Evolutionary conservation across 1,140 invertebrate genomes (phyloP).

Genomic region (Ips typographus): DNA sequence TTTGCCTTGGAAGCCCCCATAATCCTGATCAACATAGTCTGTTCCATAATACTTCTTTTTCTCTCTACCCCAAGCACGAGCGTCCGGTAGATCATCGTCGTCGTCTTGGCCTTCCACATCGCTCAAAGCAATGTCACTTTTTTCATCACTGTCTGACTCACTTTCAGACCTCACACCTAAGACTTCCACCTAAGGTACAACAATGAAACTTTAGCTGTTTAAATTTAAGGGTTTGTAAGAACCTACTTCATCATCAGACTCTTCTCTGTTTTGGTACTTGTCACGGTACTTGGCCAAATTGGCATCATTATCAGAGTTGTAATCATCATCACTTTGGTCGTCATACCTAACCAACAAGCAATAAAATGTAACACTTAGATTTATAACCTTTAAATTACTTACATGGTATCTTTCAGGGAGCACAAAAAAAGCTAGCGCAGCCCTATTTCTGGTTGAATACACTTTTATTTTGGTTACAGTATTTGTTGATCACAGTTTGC

Average conservation of each 20-base stretch:
- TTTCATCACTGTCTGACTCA: conserved; percentile 46
- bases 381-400: too few relatives aligned
- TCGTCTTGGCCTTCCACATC: conserved; percentile 73
- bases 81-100: conserved; percentile 70
- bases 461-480: too few relatives aligned
- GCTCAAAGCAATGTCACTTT: conserved; percentile 60
- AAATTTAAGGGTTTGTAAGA: background rate
- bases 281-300: conserved; percentile 64
- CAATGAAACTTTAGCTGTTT: background rate
- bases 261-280: conserved; percentile 56
- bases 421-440: too few relatives aligned
- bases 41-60: conserved; percentile 79
- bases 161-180: conserved; percentile 48
- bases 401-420: too few relatives aligned
- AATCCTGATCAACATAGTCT: conserved; percentile 87
- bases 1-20: conserved; percentile 70
- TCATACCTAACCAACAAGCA: conserved; percentile 31
- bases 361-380: too few relatives aligned
- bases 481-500: too few relatives aligned
- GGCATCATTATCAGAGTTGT: conserved; percentile 69
- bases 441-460: too few relatives aligned
- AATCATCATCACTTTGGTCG: conserved; percentile 53
- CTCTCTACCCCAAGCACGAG: conserved; percentile 83
- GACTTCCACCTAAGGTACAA: conserved; percentile 50
- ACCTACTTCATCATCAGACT: conserved; percentile 61